Conservation (phyloP, 1,140 invertebrate species). For the Daktulosphaira vitifoliae region DNA sequence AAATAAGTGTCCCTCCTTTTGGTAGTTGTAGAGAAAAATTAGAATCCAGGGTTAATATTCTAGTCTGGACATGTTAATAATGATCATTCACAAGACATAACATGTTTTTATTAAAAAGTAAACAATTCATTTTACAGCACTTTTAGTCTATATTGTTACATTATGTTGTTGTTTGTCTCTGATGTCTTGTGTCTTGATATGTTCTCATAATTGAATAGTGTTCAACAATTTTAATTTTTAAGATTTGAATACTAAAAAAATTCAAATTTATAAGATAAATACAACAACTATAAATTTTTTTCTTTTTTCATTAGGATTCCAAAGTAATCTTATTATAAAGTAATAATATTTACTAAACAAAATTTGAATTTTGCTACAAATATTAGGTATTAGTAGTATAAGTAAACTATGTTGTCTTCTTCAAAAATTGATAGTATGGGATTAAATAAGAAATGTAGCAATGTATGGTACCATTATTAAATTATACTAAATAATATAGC, state of each 20-base stretch:
- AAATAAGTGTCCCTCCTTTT: neutral
- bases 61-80: neutral
- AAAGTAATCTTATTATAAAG: too few species aligned
- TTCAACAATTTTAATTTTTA: too few species aligned
- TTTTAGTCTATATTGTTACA: too few species aligned
- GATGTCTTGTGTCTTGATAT: too few species aligned
- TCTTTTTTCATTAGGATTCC: too few species aligned
- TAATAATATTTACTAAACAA: neutral
- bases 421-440: neutral
- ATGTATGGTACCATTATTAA: too few species aligned
- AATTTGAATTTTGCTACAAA: neutral
- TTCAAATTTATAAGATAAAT: neutral
- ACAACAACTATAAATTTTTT: neutral
- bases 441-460: constrained; percentile 4
- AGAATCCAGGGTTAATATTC: too few species aligned
- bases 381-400: neutral
- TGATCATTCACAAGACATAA: neutral
- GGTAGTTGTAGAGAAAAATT: too few species aligned
- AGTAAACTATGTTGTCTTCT: neutral
- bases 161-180: too few species aligned
- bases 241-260: too few species aligned
- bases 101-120: neutral
- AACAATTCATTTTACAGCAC: neutral
- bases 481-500: too few species aligned
- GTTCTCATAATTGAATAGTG: neutral